Percentiles rank a stretch among this genome's conserved stretches.
Conservation (phyloP, 2,797 vertebrate genomes). For the Pelochelys cantorii region DNA sequence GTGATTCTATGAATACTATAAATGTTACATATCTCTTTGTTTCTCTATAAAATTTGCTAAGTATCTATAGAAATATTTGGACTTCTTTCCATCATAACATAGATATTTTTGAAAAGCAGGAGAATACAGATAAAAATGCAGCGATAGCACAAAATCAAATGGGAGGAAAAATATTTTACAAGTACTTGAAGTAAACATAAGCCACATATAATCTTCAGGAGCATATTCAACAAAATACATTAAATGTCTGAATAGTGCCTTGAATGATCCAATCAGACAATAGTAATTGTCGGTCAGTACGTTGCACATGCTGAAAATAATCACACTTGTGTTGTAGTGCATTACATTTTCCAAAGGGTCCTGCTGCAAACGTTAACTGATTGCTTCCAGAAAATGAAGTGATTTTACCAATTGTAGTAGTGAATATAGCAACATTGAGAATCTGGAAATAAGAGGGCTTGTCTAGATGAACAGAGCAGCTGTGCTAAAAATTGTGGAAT, state of each 20-base stretch:
- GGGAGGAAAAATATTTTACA: conserved; percentile 64
- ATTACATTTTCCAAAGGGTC: conserved; percentile 57
- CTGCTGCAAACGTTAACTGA: conserved; percentile 62
- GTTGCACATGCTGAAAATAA: conserved; percentile 62
- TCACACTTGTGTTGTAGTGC: conserved; percentile 52
- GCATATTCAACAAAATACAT: conserved; percentile 68
- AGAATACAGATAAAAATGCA: conserved; percentile 76
- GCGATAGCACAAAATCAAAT: conserved; percentile 75
- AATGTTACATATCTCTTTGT: conserved; percentile 85
- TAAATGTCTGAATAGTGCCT: conserved; percentile 50
- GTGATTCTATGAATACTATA: conserved; percentile 76
- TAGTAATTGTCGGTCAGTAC: conserved; percentile 54
- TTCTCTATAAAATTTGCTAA: conserved; percentile 83
- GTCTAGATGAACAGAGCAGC: neutral
- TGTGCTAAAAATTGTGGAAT: neutral
- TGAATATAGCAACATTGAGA: conserved; percentile 29
- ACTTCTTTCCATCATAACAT: conserved; percentile 76
- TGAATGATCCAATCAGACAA: conserved; percentile 57
- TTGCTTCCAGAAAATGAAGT: conserved; percentile 31
- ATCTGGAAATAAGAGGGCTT: neutral
- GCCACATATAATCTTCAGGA: conserved; percentile 58
- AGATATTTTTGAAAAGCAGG: conserved; percentile 67
- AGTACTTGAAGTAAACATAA: conserved; percentile 70
- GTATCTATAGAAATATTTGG: conserved; percentile 85
- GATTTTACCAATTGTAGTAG: conserved; percentile 27